phyloP scores from a whole-genome alignment of 2,888 invertebrate species.

The Chymomyza caudatula region DNA sequence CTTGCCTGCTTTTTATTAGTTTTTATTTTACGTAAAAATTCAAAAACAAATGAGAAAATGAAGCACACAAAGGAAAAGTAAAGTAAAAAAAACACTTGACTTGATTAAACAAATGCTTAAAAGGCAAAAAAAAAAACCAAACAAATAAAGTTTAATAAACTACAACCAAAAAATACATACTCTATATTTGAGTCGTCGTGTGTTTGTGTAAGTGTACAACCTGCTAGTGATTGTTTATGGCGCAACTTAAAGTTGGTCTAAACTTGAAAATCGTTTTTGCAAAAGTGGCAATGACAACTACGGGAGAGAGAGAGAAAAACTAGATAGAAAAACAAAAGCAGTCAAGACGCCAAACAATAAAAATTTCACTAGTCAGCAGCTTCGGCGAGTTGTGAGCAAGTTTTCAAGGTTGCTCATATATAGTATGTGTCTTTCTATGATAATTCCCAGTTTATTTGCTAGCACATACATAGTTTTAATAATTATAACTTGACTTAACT shows the following conservation, averaged over 20 bases:
- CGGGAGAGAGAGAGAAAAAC: not conserved
- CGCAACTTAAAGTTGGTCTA: constrained; percentile 30
- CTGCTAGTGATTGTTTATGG: constrained; percentile 56
- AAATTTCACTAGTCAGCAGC: constrained; percentile 23
- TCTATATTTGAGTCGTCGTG: not conserved
- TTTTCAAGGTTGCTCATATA: constrained; percentile 44
- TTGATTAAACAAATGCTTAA: constrained; percentile 56
- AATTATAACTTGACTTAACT: not conserved
- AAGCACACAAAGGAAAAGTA: not conserved
- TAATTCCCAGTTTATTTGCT: not conserved
- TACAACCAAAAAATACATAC: not conserved
- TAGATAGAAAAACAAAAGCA: not conserved
- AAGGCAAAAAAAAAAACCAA: constrained; percentile 2
- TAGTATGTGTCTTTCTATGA: not conserved
- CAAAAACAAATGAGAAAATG: not conserved
- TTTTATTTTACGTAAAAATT: not conserved
- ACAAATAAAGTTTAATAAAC: constrained; percentile 39
- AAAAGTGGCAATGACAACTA: constrained; percentile 29
- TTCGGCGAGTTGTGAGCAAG: not conserved
- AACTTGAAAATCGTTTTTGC: constrained; percentile 41
- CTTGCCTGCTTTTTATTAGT: not conserved
- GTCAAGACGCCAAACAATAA: not conserved
- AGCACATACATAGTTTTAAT: not conserved
- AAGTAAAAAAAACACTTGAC: constrained; percentile 38
- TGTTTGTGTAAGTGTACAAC: constrained; percentile 15